A percentile compares a stretch with the other conserved stretches of the same genome.
These are phyloP conservation scores for Timema podura DNA, from an alignment of 2,888 invertebrate genomes.

Conservation along the genomic window DNA sequence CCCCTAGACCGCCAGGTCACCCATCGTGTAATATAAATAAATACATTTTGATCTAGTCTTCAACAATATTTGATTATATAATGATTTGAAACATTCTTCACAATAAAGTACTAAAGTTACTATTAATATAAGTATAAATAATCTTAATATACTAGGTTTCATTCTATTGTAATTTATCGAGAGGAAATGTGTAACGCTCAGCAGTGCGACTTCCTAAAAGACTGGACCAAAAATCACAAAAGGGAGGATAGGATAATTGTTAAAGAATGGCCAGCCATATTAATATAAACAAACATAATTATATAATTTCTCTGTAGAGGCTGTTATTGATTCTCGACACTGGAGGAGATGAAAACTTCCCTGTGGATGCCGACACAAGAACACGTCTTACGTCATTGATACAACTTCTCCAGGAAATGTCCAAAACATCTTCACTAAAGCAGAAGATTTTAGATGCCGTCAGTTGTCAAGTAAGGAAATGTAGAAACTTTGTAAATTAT, in stretches of 20 bases:
- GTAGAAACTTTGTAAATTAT: too few relatives aligned
- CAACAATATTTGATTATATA: too few relatives aligned
- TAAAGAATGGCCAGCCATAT: background rate
- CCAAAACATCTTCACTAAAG: slow-evolving; percentile 40
- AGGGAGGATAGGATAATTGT: background rate
- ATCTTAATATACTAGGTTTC: background rate
- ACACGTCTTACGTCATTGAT: slow-evolving; percentile 47
- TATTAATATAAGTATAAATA: too few relatives aligned
- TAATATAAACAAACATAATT: background rate
- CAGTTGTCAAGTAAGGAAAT: slow-evolving; percentile 38
- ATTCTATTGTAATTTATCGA: background rate
- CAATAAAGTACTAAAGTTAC: too few relatives aligned
- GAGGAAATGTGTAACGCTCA: background rate
- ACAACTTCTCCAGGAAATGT: slow-evolving; percentile 49
- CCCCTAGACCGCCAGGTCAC: too few relatives aligned
- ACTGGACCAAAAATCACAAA: background rate
- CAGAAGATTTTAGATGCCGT: slow-evolving; percentile 44
- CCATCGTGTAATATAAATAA: too few relatives aligned
- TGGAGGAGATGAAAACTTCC: slow-evolving; percentile 38
- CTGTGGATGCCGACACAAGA: slow-evolving; percentile 40
- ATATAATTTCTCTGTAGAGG: slow-evolving; percentile 29
- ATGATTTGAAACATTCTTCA: too few relatives aligned
- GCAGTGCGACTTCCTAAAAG: too few relatives aligned
- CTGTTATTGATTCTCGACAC: slow-evolving; percentile 44
- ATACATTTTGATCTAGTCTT: too few relatives aligned